Evolutionary conservation across 2,113 vertebrate genomes (phyloP).

Genomic region (Rissa tridactyla): DNA sequence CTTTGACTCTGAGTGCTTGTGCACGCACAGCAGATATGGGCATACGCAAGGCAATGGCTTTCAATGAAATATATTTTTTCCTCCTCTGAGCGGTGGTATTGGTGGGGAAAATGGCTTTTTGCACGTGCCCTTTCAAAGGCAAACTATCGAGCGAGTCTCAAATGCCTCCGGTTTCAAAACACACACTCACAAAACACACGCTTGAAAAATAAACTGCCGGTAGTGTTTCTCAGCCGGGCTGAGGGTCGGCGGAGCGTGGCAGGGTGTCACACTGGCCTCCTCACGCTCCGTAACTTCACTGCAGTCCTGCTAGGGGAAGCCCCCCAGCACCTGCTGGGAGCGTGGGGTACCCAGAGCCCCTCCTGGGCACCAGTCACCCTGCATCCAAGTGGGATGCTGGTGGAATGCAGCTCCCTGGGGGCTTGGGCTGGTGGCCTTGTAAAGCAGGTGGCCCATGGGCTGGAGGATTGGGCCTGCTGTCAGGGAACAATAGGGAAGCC

Average conservation of each 20-base stretch:
- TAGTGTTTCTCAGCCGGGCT: background rate
- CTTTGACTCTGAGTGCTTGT: constrained; percentile 66
- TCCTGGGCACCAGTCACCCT: background rate
- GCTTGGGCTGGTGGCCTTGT: background rate
- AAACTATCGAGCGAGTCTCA: background rate
- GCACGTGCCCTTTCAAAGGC: background rate
- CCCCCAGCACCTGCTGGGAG: background rate
- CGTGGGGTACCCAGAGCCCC: background rate
- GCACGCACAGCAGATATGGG: background rate
- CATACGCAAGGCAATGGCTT: background rate
- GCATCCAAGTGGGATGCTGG: fast-evolving
- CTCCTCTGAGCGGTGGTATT: background rate
- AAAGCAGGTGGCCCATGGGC: background rate
- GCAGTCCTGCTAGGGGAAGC: background rate
- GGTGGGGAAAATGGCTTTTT: background rate
- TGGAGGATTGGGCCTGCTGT: background rate
- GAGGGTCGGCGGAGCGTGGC: fast-evolving
- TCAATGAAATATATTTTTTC: background rate
- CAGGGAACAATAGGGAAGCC: background rate
- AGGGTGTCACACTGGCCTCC: background rate
- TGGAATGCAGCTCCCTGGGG: fast-evolving
- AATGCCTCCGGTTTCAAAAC: background rate
- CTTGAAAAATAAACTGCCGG: background rate
- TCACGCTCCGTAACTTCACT: background rate
- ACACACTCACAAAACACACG: fast-evolving